Evolutionary conservation across 2,797 vertebrate genomes (phyloP), one percentile per base, ranked within the genome.

Genomic region (Pseudomugil tenellus): DNA sequence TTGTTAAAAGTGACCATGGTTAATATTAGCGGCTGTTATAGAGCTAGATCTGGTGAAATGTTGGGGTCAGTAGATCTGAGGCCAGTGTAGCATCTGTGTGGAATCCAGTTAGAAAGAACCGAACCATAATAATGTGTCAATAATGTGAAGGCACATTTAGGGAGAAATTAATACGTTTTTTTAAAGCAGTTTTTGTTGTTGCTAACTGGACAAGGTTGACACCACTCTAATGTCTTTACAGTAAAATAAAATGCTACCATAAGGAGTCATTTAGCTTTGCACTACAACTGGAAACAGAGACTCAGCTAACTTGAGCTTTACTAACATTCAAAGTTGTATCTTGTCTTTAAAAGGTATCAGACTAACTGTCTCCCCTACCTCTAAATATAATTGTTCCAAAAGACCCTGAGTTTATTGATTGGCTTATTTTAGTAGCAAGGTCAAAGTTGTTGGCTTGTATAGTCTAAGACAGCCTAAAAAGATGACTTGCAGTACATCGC

Each of bases 31-130:
- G 6, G 37, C 37, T 28, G 37, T 35, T 16, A 6, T 37, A 14
- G 16, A 43, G 17, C 56, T 39, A 25, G 14, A 26, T 23, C 32
- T n/a, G n/a, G 54, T 58, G 3, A 25, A 21, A 39, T 16, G 21
- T 35, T 16, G 32, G 28, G 13, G 12, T 21, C 28, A 63, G 43
- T 83, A 78, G 64, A 76, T 52, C 67, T 87, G 75, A 81, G 70
- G 58, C 83, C 59, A 71, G 67, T 83, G 71, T 70, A 77, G 69
- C 72, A 58, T 83, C 76, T 58, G 56, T 61, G 77, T 83, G 53
- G 52, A 78, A 62, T 72, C 29, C 72, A 69, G 75, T 85, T 63
- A 58, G 29, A 70, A 41, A 74, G 58, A 61, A 66, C 61, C 61
- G 54, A 25, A 51, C 3, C 43, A 10, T 9, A 29, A 5, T 26